Evolutionary conservation across 2,113 vertebrate genomes (phyloP).

Genomic region (Daubentonia madagascariensis): DNA sequence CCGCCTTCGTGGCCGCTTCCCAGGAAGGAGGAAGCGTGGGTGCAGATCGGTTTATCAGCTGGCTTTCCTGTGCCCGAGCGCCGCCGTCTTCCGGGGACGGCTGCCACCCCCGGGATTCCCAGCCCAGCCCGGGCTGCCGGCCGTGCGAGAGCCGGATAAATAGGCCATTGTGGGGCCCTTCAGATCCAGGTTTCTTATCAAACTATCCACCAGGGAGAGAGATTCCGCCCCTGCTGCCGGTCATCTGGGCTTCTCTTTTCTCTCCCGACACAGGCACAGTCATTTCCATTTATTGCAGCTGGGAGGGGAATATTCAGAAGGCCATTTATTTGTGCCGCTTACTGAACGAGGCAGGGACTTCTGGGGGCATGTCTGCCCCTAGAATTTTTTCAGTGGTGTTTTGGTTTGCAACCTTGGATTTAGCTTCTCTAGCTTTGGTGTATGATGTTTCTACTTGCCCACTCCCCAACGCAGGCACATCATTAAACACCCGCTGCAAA

Average conservation of each 20-base stretch:
- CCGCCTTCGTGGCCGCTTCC: conserved; percentile 78
- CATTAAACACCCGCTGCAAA: background rate
- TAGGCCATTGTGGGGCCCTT: conserved; percentile 78
- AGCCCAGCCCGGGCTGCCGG: conserved; percentile 77
- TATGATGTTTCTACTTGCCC: background rate
- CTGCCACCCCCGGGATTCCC: conserved; percentile 87
- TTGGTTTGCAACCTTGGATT: background rate
- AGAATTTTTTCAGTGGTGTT: background rate
- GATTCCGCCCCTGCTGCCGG: conserved; percentile 65
- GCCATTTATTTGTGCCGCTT: background rate
- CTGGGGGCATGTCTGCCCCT: background rate
- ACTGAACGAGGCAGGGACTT: background rate
- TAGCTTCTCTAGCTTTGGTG: background rate
- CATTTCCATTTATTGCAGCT: conserved; percentile 53
- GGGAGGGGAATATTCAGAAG: conserved; percentile 38
- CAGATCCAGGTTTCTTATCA: conserved; percentile 80
- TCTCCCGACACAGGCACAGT: conserved; percentile 56
- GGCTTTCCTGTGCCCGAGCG: conserved; percentile 84
- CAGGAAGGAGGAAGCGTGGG: conserved; percentile 85
- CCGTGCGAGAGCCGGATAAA: conserved; percentile 80
- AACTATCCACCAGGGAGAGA: conserved; percentile 64
- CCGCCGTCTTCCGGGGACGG: conserved; percentile 76
- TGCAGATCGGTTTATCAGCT: conserved; percentile 84
- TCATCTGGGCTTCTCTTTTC: conserved; percentile 30
- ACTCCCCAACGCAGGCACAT: too few species aligned